These are phyloP conservation scores for Agonopterix heracliana DNA, from an alignment of 2,888 invertebrate genomes.

Conservation along the genomic window DNA sequence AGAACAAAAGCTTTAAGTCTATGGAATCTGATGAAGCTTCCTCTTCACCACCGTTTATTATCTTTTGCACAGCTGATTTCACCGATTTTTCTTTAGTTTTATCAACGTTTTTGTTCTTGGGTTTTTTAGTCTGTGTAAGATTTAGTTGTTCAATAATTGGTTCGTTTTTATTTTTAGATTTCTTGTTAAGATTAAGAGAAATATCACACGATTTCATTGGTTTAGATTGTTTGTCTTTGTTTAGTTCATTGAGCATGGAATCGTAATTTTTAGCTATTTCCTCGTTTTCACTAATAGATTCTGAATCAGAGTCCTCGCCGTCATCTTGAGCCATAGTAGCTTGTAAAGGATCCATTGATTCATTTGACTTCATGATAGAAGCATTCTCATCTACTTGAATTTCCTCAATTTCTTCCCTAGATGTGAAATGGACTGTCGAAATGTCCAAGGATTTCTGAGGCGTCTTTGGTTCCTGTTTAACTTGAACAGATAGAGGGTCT, in stretches of 20 bases:
- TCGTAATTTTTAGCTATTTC: constrained; percentile 58
- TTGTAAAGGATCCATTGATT: constrained; percentile 48
- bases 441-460: constrained; percentile 40
- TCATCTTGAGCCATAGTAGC: constrained; percentile 24
- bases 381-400: constrained; percentile 36
- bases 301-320: constrained; percentile 15
- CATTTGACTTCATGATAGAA: constrained; percentile 33
- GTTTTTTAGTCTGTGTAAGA: constrained; percentile 46
- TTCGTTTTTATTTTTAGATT: constrained; percentile 35
- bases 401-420: constrained; percentile 36
- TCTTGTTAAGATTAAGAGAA: constrained; percentile 48
- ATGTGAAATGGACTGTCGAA: constrained; percentile 39
- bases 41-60: constrained; percentile 9
- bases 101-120: neutral
- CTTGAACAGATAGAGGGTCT: constrained; percentile 33
- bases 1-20: constrained; percentile 52
- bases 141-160: constrained; percentile 55
- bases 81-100: neutral
- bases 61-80: constrained; percentile 5
- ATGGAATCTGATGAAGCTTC: constrained; percentile 50
- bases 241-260: constrained; percentile 46
- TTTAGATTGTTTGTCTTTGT: constrained; percentile 30
- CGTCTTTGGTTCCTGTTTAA: constrained; percentile 54
- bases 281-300: constrained; percentile 46
- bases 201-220: constrained; percentile 31